Conservation (phyloP, 2,888 invertebrate genomes). For the Chirona hameri region DNA sequence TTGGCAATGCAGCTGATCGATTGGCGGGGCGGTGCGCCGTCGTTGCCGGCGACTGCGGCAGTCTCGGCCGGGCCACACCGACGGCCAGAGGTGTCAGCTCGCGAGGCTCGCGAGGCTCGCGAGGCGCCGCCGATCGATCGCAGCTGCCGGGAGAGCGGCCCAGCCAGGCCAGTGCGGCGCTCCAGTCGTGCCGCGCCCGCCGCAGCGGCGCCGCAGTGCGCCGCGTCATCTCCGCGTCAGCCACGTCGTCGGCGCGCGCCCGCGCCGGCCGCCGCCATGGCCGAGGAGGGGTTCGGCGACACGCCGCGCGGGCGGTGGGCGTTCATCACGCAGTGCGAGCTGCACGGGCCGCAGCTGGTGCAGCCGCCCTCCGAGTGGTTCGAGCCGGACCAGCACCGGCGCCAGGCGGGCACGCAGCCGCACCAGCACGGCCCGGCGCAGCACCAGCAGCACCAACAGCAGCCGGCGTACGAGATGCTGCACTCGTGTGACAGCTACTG, state of each 20-base stretch:
- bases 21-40: background rate
- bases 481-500: conserved; percentile 22
- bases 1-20: background rate
- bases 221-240: background rate
- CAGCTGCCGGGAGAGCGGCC: too few relatives aligned
- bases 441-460: background rate
- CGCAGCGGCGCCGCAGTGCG: background rate
- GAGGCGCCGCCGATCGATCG: background rate
- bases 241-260: background rate
- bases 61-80: background rate
- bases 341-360: conserved; percentile 27
- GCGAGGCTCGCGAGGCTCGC: background rate
- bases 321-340: conserved; percentile 9
- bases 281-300: background rate
- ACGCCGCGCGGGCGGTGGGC: conserved; percentile 27
- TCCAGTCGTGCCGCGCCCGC: background rate
- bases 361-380: background rate
- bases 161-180: background rate
- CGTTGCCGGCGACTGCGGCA: background rate
- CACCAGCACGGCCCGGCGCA: background rate
- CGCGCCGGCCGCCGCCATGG: background rate
- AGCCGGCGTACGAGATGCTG: background rate
- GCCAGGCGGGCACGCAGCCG: background rate
- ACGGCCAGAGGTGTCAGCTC: background rate
- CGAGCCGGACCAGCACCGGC: background rate